Evolutionary conservation across 2,888 invertebrate genomes (phyloP).

Genomic region (Meteorus colon): DNA sequence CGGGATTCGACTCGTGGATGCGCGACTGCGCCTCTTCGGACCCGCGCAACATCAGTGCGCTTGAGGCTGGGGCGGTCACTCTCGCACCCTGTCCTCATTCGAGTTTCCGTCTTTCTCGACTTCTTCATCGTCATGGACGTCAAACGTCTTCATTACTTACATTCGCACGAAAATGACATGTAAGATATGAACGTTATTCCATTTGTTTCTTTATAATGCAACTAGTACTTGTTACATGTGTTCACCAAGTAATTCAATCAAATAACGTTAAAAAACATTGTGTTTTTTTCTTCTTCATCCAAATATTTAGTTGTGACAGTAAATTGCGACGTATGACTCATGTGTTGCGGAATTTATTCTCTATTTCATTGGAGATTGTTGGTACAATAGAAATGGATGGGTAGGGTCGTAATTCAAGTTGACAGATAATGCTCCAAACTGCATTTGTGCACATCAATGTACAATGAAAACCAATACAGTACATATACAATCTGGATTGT

Average conservation of each 20-base stretch:
- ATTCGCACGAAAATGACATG: slow-evolving; percentile 24
- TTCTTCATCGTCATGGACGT: slow-evolving; percentile 35
- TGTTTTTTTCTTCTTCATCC: neutral
- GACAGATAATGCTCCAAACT: slow-evolving; percentile 7
- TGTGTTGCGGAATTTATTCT: neutral
- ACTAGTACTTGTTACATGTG: neutral
- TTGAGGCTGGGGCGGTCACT: slow-evolving; percentile 41
- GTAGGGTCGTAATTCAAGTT: slow-evolving; percentile 1
- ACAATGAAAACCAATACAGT: neutral
- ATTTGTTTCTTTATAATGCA: neutral
- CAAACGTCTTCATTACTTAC: slow-evolving; percentile 34
- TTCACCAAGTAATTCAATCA: neutral
- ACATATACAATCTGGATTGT: neutral
- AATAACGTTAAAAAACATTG: neutral
- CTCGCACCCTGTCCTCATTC: slow-evolving; percentile 32
- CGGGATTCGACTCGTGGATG: slow-evolving; percentile 65
- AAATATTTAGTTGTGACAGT: neutral
- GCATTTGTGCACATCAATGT: neutral
- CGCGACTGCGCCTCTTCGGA: slow-evolving; percentile 66
- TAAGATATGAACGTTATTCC: slow-evolving; percentile 33
- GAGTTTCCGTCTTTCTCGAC: slow-evolving; percentile 26
- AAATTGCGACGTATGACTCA: neutral
- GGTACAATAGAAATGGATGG: neutral
- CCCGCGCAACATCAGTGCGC: slow-evolving; percentile 51
- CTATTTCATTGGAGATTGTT: slow-evolving; percentile 1